Evolutionary conservation across 2,797 vertebrate genomes (phyloP).

Genomic region (Lerista edwardsae): DNA sequence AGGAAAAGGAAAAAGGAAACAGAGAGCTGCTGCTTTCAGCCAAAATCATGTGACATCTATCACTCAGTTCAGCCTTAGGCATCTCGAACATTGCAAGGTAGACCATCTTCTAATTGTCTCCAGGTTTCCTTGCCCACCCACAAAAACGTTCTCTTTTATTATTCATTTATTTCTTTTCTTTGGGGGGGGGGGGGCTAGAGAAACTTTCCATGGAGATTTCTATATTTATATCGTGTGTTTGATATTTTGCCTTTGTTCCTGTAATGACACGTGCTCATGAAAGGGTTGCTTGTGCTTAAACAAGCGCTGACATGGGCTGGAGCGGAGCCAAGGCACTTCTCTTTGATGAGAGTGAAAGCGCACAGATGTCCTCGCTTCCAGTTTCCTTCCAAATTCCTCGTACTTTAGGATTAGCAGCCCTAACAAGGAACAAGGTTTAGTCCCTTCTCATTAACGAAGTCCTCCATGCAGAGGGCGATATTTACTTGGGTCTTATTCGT

Average conservation of each 20-base stretch:
- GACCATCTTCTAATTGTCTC: not conserved
- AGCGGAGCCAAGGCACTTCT: constrained; percentile 5
- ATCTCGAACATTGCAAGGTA: not conserved
- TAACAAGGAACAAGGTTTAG: constrained; percentile 26
- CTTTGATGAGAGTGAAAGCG: constrained; percentile 8
- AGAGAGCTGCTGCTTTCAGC: not conserved
- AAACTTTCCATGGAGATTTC: constrained; percentile 9
- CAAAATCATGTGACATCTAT: not conserved
- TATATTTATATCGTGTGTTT: constrained; percentile 18
- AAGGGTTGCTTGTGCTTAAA: constrained; percentile 28
- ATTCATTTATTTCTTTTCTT: not conserved
- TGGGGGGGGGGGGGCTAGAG: not conserved
- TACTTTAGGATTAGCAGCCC: constrained; percentile 31
- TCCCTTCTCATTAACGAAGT: constrained; percentile 36
- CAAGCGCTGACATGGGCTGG: constrained; percentile 22
- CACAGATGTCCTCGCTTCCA: constrained; percentile 13
- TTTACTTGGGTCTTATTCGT: constrained; percentile 37
- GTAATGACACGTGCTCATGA: constrained; percentile 18
- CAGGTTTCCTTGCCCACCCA: constrained; percentile 1
- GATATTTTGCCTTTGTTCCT: constrained; percentile 28
- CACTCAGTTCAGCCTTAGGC: not conserved
- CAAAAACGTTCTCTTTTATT: not conserved
- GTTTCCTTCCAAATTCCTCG: constrained; percentile 18
- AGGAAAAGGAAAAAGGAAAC: not conserved
- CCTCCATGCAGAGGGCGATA: constrained; percentile 14